Percentiles rank a stretch among this genome's conserved stretches.
These are phyloP conservation scores for Ischnus inquisitorius DNA, from an alignment of 2,888 invertebrate genomes.

Conservation along the genomic window DNA sequence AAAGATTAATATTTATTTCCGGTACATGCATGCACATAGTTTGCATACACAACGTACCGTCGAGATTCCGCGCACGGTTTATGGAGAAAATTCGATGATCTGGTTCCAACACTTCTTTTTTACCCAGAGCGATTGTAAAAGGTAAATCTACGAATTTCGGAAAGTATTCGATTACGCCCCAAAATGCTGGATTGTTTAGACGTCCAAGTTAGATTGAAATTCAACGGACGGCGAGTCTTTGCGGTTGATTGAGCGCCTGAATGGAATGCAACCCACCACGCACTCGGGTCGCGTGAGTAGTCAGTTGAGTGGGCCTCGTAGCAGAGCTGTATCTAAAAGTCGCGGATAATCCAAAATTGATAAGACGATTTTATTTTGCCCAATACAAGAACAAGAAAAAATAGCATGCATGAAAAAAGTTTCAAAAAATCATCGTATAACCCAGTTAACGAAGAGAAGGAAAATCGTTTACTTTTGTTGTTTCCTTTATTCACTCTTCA, in stretches of 20 bases:
- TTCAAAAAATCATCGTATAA: background rate
- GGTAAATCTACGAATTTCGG: no score
- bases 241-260: slow-evolving; percentile 24
- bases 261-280: slow-evolving; percentile 40
- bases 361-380: no score
- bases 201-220: no score
- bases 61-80: slow-evolving; percentile 28
- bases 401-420: no score
- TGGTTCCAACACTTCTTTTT: slow-evolving; percentile 43
- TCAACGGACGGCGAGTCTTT: no score
- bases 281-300: slow-evolving; percentile 21
- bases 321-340: background rate
- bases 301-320: background rate
- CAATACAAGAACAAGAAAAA: no score
- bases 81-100: slow-evolving; percentile 68
- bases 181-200: no score
- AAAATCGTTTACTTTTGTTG: no score
- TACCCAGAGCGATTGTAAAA: no score
- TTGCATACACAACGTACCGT: background rate
- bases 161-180: no score
- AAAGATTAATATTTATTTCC: background rate
- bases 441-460: no score
- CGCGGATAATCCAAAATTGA: background rate
- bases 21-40: background rate
- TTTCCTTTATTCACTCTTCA: no score